Base-by-base conservation (phyloP, 2,888 invertebrate species). In the Drosophila eohydei region DNA sequence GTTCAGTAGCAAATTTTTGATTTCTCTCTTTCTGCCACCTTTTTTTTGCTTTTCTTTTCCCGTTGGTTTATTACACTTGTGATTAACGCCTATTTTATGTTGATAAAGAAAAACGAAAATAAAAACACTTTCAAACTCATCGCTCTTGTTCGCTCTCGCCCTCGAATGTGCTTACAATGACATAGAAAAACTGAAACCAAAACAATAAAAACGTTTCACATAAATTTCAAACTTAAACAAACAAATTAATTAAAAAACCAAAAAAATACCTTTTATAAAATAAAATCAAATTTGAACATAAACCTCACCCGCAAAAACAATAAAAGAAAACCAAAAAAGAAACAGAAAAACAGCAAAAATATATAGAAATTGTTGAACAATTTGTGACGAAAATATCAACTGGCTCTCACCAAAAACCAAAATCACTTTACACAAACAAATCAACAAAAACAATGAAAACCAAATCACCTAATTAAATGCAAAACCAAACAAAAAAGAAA, bases 191-290 rank as follows among this genome's bases (percentile, higher is more conserved):
- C 56, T 28, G 38, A 56, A 65, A 66, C 70, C 48, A 74, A 71
- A 71, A 75, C 59, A 71, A 83, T 65, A 36, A 60, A 84, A 85
- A 87, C 70, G 81, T 71, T 84, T 80, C 56, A 65, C 71, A 58
- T 56, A 69, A 52, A 60, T 54, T 40, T 11, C 5, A 54, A 54
- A 38, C 44, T 51, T 44, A 55, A 41, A 55, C 44, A 9, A 26
- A 48, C 38, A 43, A 52, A 58, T 55, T 36, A 54, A 40, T 51
- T 64, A 74, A 70, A 60, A 54, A 61, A 2, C 44, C 9, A 8
- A 8, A 46, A 28, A 26, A 48, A 48, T 32, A 48, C 30, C 32
- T 48, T 30, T 54, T 38, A 65, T 56, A 72, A 72, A 66, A 56
- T 68, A 54, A 68, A 65, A 52, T 61, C 26, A 50, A 81, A 81